Conservation (phyloP, 2,113 vertebrate species). For the Pangasianodon hypophthalmus region DNA sequence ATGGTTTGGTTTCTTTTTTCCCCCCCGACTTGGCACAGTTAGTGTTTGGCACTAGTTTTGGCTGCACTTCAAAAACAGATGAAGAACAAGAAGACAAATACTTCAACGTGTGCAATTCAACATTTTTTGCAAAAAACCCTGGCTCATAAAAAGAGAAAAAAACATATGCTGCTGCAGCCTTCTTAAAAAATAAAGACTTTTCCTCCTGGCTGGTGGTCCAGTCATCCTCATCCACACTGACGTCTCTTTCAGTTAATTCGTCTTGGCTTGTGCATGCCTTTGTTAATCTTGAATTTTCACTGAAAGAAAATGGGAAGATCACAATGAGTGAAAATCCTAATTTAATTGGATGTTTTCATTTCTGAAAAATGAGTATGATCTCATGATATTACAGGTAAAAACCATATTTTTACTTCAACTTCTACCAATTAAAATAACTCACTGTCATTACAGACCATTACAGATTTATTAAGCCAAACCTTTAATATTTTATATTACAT, state of each 20-base stretch:
- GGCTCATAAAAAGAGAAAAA: conserved; percentile 43
- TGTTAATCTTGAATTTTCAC: conserved; percentile 48
- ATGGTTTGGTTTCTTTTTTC: neutral
- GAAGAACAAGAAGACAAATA: conserved; percentile 35
- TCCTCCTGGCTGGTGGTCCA: conserved; percentile 35
- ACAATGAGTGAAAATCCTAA: conserved; percentile 14
- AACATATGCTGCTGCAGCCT: conserved; percentile 40
- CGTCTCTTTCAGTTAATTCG: conserved; percentile 6
- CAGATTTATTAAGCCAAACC: neutral
- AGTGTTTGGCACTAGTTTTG: conserved; percentile 67
- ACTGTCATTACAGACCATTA: neutral
- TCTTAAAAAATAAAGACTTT: conserved; percentile 41
- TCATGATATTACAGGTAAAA: neutral
- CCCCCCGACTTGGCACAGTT: conserved; percentile 59
- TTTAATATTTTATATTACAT: neutral
- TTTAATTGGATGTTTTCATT: neutral
- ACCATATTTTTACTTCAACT: neutral
- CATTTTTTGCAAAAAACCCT: conserved; percentile 48
- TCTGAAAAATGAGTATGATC: neutral
- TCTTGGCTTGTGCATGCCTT: conserved; percentile 37
- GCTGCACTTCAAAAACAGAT: conserved; percentile 51
- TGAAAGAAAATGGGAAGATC: conserved; percentile 61
- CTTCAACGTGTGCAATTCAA: conserved; percentile 47
- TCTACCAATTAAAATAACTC: neutral
- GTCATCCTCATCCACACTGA: conserved; percentile 36